Conservation (phyloP, 2,797 vertebrate species). For the Delichon dasypus region DNA sequence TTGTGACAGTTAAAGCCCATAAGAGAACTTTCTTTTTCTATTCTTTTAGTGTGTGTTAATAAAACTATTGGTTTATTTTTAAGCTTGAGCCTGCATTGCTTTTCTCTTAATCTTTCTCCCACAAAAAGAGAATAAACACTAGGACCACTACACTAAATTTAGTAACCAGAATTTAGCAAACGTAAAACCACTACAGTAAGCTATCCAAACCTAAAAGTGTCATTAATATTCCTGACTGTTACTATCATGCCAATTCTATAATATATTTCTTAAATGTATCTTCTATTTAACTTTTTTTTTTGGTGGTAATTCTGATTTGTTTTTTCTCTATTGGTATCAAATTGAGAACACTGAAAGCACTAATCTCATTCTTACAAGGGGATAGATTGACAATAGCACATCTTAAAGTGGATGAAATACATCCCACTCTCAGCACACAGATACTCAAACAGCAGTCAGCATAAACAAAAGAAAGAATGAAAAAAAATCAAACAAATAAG, state of each 20-base stretch:
- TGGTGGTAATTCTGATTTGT: slow-evolving; percentile 25
- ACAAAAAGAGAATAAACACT: too few species aligned
- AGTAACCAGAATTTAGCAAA: too few species aligned
- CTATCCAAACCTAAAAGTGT: slow-evolving; percentile 37
- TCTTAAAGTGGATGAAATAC: slow-evolving; percentile 3
- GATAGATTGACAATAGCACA: slow-evolving; percentile 10
- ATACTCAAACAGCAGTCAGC: neutral
- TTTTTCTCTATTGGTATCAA: neutral
- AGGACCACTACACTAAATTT: too few species aligned
- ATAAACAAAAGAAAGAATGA: neutral
- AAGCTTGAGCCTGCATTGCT: too few species aligned
- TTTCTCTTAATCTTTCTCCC: too few species aligned
- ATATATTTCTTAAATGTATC: neutral
- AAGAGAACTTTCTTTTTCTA: too few species aligned
- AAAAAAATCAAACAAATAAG: neutral
- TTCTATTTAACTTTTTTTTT: slow-evolving; percentile 7
- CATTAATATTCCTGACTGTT: slow-evolving; percentile 32
- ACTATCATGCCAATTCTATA: slow-evolving; percentile 30
- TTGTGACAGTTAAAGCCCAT: too few species aligned
- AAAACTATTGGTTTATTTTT: too few species aligned
- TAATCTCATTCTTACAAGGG: slow-evolving; percentile 45
- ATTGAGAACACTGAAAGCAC: slow-evolving; percentile 44
- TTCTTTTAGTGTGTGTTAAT: too few species aligned
- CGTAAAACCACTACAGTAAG: neutral
- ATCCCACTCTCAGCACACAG: neutral